Evolutionary conservation across 2,113 vertebrate genomes (phyloP).

Genomic region (Scortum barcoo): DNA sequence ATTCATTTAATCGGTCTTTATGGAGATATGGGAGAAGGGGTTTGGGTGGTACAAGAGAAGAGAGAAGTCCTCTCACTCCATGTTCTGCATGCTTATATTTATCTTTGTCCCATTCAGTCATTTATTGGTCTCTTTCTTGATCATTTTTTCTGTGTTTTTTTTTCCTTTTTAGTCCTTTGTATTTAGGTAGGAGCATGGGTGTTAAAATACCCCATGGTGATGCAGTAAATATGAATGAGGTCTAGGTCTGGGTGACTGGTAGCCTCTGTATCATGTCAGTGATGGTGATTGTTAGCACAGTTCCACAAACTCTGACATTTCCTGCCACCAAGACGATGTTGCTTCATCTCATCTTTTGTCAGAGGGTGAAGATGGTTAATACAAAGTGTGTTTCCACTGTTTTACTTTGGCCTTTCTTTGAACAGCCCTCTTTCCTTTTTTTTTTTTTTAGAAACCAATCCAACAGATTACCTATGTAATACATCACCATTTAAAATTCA

Average conservation of each 20-base stretch:
- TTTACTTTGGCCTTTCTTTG: not conserved
- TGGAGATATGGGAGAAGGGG: conserved; percentile 89
- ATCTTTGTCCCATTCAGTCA: conserved; percentile 14
- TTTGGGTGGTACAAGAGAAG: conserved; percentile 44
- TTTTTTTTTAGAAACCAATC: not conserved
- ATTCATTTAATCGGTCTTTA: conserved; percentile 94
- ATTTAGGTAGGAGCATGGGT: not conserved
- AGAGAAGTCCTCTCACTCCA: conserved; percentile 81
- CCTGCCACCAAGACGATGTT: not conserved
- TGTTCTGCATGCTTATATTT: conserved; percentile 67
- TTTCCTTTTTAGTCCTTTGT: conserved; percentile 19
- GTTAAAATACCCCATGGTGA: not conserved
- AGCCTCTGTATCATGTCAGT: conserved; percentile 1
- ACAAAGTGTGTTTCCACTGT: not conserved
- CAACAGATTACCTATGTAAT: not conserved
- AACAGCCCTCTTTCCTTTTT: not conserved
- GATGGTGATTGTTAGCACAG: not conserved
- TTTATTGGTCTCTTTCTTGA: conserved; percentile 60
- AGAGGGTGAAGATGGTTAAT: not conserved
- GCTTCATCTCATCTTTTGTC: not conserved
- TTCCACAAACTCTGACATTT: conserved; percentile 5
- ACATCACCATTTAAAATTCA: not conserved
- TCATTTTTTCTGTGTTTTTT: conserved; percentile 71
- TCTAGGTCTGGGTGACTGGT: not conserved
- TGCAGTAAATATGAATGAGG: conserved; percentile 13